Conservation (phyloP, 2,113 vertebrate species). For the Theristicus caerulescens region DNA sequence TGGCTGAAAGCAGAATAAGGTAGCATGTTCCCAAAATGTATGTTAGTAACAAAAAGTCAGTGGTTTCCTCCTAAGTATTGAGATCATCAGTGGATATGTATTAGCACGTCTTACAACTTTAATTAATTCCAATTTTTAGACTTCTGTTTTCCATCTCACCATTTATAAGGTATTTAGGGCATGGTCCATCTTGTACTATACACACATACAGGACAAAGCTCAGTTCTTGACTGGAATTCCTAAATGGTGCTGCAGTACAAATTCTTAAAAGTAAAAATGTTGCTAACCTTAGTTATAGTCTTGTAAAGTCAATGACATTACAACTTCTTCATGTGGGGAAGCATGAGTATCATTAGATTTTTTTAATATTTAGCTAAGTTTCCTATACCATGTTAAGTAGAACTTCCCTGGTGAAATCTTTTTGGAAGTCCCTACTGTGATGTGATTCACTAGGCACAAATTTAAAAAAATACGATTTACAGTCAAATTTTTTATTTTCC, state of each 20-base stretch:
- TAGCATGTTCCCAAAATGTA: fast-evolving
- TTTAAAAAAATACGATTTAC: neutral
- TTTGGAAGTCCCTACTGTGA: neutral
- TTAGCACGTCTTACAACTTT: neutral
- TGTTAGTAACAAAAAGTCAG: neutral
- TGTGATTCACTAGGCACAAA: neutral
- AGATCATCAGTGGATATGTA: neutral
- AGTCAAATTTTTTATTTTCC: neutral
- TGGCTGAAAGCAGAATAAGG: neutral
- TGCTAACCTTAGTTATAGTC: neutral
- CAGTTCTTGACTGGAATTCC: neutral
- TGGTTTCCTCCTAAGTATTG: neutral
- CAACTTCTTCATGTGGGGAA: neutral
- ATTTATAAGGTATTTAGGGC: neutral
- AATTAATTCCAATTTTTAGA: neutral
- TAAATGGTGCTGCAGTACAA: neutral
- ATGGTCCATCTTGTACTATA: neutral
- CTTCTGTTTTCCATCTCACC: neutral
- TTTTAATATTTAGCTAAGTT: neutral
- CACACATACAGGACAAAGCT: neutral
- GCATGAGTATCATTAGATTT: neutral
- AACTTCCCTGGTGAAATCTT: neutral
- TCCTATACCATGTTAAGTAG: neutral
- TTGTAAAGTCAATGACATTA: neutral
- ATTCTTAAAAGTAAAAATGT: neutral